A percentile compares a stretch with the other conserved stretches of the same genome.
Conservation (phyloP, 2,113 vertebrate species). For the Hiodon alosoides region DNA sequence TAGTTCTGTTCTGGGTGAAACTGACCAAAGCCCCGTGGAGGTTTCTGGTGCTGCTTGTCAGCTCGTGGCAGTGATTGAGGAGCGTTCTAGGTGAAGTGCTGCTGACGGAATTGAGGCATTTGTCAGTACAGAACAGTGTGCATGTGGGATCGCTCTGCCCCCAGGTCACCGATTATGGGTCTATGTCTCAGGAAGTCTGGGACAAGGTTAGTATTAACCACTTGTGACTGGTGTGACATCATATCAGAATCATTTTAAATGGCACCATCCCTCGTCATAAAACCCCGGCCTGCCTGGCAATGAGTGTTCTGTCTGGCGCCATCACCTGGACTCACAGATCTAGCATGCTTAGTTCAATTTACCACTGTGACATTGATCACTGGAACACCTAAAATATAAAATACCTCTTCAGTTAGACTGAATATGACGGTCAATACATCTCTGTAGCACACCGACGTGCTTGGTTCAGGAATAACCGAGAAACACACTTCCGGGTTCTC, state of each 20-base stretch:
- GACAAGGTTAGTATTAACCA: neutral
- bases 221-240: constrained; percentile 1
- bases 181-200: neutral
- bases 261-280: neutral
- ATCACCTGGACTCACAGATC: no score
- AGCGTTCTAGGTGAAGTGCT: neutral
- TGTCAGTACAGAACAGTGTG: neutral
- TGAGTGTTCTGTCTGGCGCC: neutral
- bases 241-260: neutral
- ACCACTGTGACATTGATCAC: no score
- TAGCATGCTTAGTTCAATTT: no score
- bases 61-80: neutral
- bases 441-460: no score
- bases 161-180: neutral
- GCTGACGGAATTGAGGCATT: neutral
- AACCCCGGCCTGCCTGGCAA: neutral
- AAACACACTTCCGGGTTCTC: no score
- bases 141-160: neutral
- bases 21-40: neutral
- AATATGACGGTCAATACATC: no score
- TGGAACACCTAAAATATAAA: no score
- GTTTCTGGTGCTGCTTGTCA: neutral
- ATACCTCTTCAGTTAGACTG: no score
- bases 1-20: no score
- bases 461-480: no score